Percentiles rank a stretch among this genome's conserved stretches.
phyloP scores from a whole-genome alignment of 2,888 invertebrate genomes.

The Boloria selene region DNA sequence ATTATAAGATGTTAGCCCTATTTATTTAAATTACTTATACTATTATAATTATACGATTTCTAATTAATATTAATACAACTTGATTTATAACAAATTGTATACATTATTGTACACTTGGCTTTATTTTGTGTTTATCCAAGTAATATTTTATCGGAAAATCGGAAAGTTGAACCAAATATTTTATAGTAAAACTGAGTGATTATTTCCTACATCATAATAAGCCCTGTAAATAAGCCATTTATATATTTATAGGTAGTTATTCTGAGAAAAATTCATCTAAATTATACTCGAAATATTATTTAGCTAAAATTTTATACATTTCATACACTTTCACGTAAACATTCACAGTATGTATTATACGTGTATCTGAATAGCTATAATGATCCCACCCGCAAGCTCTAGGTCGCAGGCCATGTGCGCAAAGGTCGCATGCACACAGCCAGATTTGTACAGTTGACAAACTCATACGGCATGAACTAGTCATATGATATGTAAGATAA shows the following conservation, averaged over 20 bases:
- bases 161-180: too few relatives aligned
- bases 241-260: too few relatives aligned
- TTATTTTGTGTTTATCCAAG: too few relatives aligned
- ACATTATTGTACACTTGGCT: too few relatives aligned
- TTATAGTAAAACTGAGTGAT: too few relatives aligned
- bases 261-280: too few relatives aligned
- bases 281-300: too few relatives aligned
- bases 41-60: neutral
- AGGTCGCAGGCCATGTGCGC: slow-evolving; percentile 60
- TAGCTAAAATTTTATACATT: too few relatives aligned
- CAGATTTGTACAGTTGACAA: slow-evolving; percentile 44
- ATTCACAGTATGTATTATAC: slow-evolving; percentile 24
- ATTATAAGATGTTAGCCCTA: neutral
- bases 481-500: neutral
- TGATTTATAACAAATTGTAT: too few relatives aligned
- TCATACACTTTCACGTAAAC: neutral
- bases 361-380: slow-evolving; percentile 49
- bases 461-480: neutral
- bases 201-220: too few relatives aligned
- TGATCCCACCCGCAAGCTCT: slow-evolving; percentile 59
- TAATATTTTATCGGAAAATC: too few relatives aligned
- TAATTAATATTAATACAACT: neutral
- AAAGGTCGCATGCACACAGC: slow-evolving; percentile 59
- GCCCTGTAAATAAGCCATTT: too few relatives aligned
- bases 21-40: neutral